These are phyloP conservation scores for Ctenopoma kingsleyae DNA, from an alignment of 2,797 vertebrate genomes.

Conservation along the genomic window DNA sequence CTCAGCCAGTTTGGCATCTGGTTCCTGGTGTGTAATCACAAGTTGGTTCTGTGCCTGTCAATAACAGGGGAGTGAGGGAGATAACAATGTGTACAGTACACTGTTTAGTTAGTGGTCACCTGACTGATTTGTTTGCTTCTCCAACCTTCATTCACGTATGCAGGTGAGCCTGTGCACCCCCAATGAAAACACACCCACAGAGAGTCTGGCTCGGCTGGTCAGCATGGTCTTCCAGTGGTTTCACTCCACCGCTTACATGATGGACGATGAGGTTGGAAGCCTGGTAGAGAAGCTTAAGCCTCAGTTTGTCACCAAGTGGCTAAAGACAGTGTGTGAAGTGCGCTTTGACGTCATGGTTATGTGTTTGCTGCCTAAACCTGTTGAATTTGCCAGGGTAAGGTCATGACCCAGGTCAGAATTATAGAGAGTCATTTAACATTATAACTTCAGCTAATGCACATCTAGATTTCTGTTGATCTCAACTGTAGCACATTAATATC, in stretches of 20 bases:
- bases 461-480: background rate
- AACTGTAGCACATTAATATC: background rate
- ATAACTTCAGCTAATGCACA: background rate
- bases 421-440: background rate
- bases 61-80: slow-evolving; percentile 27
- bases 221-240: slow-evolving; percentile 99
- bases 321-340: slow-evolving; percentile 98
- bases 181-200: slow-evolving; percentile 97
- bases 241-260: slow-evolving; percentile 99
- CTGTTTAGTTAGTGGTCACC: slow-evolving; percentile 7
- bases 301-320: slow-evolving; percentile 99
- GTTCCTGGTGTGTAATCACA: slow-evolving; percentile 91
- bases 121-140: slow-evolving; percentile 25
- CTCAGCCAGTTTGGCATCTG: slow-evolving; percentile 99
- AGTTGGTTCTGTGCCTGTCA: slow-evolving; percentile 38
- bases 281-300: slow-evolving; percentile 98
- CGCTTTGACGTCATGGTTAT: slow-evolving; percentile 99
- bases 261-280: slow-evolving; percentile 99
- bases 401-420: background rate
- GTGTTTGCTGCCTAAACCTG: slow-evolving; percentile 98
- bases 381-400: slow-evolving; percentile 97
- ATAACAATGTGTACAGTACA: slow-evolving; percentile 45
- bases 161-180: slow-evolving; percentile 98
- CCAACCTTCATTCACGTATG: slow-evolving; percentile 19
- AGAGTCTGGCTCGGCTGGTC: slow-evolving; percentile 96